phyloP scores from a whole-genome alignment of 1,140 invertebrate species.

The Trichonephila clavata region DNA sequence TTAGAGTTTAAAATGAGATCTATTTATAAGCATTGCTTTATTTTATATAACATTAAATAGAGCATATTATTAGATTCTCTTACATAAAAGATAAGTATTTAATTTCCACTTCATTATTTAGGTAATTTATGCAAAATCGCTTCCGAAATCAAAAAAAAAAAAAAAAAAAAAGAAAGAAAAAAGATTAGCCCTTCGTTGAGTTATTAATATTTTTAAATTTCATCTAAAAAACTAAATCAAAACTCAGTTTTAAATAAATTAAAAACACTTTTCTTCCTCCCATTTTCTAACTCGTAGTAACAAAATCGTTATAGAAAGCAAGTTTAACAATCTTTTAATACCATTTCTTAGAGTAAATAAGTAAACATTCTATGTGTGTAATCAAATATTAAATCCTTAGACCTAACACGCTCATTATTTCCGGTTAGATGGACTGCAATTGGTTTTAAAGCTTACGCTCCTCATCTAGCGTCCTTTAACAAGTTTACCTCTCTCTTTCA shows the following conservation, averaged over 20 bases:
- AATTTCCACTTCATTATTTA: too few species aligned
- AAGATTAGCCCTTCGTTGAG: too few species aligned
- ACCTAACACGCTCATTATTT: constrained; percentile 40
- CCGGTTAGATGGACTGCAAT: constrained; percentile 55
- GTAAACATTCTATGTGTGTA: not conserved
- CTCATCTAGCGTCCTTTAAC: constrained; percentile 30
- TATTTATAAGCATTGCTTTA: too few species aligned
- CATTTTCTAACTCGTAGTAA: not conserved
- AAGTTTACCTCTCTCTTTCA: constrained; percentile 66
- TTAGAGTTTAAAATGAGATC: too few species aligned
- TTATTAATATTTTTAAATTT: too few species aligned
- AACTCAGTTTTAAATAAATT: not conserved
- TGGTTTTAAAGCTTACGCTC: constrained; percentile 65
- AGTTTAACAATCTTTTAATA: constrained; percentile 5
- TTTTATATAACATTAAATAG: too few species aligned
- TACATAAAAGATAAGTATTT: too few species aligned
- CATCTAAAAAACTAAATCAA: not conserved
- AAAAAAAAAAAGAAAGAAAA: too few species aligned
- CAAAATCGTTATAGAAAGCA: not conserved
- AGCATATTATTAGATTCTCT: too few species aligned
- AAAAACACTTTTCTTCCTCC: not conserved
- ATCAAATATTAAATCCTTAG: constrained; percentile 59
- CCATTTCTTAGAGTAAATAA: constrained; percentile 23
- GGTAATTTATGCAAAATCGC: too few species aligned
- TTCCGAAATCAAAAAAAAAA: too few species aligned